Percentiles rank a stretch among this genome's conserved stretches.
Evolutionary conservation across 2,888 invertebrate species (phyloP).

Genomic region (Leptinotarsa tumamoca): DNA sequence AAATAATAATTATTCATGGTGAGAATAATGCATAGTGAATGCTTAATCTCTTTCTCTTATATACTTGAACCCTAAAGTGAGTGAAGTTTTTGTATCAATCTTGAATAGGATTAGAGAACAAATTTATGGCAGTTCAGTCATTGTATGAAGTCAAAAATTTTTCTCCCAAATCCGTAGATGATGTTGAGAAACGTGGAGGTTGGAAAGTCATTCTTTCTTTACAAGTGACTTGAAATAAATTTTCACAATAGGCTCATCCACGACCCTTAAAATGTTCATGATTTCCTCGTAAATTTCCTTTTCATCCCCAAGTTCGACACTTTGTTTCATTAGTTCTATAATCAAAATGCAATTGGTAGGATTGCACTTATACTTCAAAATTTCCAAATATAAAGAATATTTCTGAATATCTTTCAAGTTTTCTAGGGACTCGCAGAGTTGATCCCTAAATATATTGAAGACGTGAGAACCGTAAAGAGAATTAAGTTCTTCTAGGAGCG

Average conservation of each 20-base stretch:
- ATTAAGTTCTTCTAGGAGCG: constrained; percentile 26
- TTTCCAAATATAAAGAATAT: constrained; percentile 30
- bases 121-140: too few relatives aligned
- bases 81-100: too few relatives aligned
- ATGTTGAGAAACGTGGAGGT: too few relatives aligned
- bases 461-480: constrained; percentile 26
- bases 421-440: neutral
- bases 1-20: too few relatives aligned
- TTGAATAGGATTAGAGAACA: too few relatives aligned
- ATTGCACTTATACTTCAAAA: constrained; percentile 29
- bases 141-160: too few relatives aligned
- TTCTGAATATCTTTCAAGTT: neutral
- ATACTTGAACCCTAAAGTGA: too few relatives aligned
- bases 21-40: too few relatives aligned
- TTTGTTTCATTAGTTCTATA: constrained; percentile 20
- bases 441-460: constrained; percentile 26
- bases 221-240: neutral
- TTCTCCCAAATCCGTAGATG: too few relatives aligned
- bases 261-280: constrained; percentile 9
- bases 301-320: neutral
- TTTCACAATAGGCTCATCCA: constrained; percentile 29
- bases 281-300: constrained; percentile 18
- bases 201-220: too few relatives aligned
- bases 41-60: too few relatives aligned
- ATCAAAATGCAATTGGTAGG: constrained; percentile 35